A percentile compares a stretch with the other conserved stretches of the same genome.
These are phyloP conservation scores for Balanococcus diminutus DNA, from an alignment of 2,888 invertebrate genomes.

Conservation along the genomic window DNA sequence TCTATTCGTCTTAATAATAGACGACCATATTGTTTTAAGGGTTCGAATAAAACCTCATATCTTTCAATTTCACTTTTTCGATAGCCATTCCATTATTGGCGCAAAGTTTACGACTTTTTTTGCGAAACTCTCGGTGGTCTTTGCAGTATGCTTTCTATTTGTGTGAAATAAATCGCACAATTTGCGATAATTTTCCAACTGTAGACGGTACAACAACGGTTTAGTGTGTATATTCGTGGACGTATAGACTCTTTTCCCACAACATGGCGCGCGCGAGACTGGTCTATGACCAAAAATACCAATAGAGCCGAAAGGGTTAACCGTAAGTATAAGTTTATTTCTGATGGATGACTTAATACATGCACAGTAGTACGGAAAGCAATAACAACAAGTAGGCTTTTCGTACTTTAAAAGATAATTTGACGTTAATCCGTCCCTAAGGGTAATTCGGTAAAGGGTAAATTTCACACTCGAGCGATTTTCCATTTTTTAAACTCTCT, in stretches of 20 bases:
- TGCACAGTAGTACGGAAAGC: constrained; percentile 41
- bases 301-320: constrained; percentile 27
- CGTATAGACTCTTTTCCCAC: not conserved
- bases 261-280: not conserved
- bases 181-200: not conserved
- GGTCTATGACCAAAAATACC: not conserved
- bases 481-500: constrained; percentile 49
- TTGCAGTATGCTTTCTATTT: not conserved
- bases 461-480: constrained; percentile 48
- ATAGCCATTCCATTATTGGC: not conserved
- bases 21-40: constrained; percentile 46
- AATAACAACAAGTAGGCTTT: constrained; percentile 53
- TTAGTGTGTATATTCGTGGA: not conserved
- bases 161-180: not conserved
- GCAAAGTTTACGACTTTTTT: not conserved
- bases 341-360: constrained; percentile 52
- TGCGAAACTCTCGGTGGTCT: not conserved
- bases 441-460: constrained; percentile 47
- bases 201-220: not conserved
- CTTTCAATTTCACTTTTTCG: constrained; percentile 39
- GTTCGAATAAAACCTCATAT: constrained; percentile 43
- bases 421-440: constrained; percentile 54
- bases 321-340: constrained; percentile 7
- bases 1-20: constrained; percentile 50
- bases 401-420: constrained; percentile 48